phyloP scores from a whole-genome alignment of 2,797 vertebrate genomes.

The Thunnus albacares region DNA sequence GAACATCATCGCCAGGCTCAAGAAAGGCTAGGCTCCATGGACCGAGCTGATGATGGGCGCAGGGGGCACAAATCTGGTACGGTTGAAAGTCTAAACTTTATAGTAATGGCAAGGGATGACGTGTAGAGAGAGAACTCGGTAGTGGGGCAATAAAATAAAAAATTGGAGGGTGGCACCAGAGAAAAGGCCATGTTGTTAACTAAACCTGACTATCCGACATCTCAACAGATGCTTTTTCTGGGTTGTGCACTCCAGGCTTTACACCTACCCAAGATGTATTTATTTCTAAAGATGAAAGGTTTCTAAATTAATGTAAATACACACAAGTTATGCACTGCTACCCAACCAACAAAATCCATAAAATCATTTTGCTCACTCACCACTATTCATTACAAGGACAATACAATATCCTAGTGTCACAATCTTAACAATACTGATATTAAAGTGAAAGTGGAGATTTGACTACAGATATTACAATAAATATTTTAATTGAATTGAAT shows the following conservation, averaged over 20 bases:
- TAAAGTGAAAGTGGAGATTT: neutral
- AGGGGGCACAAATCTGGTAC: slow-evolving; percentile 92
- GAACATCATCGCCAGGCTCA: slow-evolving; percentile 94
- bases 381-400: neutral
- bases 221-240: too few relatives aligned
- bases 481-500: neutral
- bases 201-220: too few relatives aligned
- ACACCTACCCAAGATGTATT: neutral
- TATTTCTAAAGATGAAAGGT: neutral
- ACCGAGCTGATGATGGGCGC: slow-evolving; percentile 91
- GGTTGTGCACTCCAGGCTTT: neutral
- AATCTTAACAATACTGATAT: neutral
- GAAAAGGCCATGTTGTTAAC: too few relatives aligned
- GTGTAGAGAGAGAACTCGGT: neutral
- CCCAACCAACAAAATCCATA: neutral
- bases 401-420: neutral
- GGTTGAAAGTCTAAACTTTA: neutral
- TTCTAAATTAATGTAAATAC: neutral
- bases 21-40: slow-evolving; percentile 94
- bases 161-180: too few relatives aligned
- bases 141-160: neutral
- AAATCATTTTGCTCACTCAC: neutral
- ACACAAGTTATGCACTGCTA: neutral
- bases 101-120: neutral
- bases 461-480: neutral